These are phyloP conservation scores for Siniperca undulata DNA, from an alignment of 2,797 vertebrate species.

Conservation along the genomic window DNA sequence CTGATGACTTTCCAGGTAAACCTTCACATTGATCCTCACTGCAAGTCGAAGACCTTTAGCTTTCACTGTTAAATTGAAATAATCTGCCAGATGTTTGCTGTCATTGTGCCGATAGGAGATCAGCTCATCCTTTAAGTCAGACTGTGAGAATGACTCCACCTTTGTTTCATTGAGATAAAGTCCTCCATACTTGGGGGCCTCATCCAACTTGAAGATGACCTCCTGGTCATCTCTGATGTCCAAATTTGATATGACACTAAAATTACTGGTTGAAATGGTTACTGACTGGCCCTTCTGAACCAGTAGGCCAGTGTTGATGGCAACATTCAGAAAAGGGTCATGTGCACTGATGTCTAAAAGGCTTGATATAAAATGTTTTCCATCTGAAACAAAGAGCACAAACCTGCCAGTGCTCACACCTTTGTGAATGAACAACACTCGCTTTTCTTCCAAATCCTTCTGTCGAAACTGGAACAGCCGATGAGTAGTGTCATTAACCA, in stretches of 20 bases:
- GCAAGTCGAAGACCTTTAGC: constrained; percentile 80
- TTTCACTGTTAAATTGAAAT: constrained; percentile 86
- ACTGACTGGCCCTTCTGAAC: constrained; percentile 88
- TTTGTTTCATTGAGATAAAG: constrained; percentile 79
- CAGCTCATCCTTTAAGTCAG: constrained; percentile 83
- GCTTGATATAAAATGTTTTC: constrained; percentile 89
- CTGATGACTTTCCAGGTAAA: constrained; percentile 90
- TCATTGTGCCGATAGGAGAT: constrained; percentile 88
- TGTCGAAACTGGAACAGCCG: constrained; percentile 92
- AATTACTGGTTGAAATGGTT: constrained; percentile 83
- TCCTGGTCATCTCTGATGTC: constrained; percentile 88
- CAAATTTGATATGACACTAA: constrained; percentile 91
- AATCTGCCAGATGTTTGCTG: constrained; percentile 85
- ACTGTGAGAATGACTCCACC: constrained; percentile 85
- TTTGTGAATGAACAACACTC: constrained; percentile 88
- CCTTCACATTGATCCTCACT: constrained; percentile 80
- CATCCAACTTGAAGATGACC: constrained; percentile 81
- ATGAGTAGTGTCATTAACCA: constrained; percentile 86
- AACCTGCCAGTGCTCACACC: constrained; percentile 89
- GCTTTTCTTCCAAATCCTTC: constrained; percentile 87
- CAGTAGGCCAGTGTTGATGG: constrained; percentile 90
- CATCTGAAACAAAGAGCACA: constrained; percentile 93
- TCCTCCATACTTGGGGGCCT: constrained; percentile 85
- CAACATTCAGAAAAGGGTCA: constrained; percentile 87
- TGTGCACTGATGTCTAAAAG: constrained; percentile 90